phyloP scores from a whole-genome alignment of 2,888 invertebrate genomes.

The Troides aeacus region DNA sequence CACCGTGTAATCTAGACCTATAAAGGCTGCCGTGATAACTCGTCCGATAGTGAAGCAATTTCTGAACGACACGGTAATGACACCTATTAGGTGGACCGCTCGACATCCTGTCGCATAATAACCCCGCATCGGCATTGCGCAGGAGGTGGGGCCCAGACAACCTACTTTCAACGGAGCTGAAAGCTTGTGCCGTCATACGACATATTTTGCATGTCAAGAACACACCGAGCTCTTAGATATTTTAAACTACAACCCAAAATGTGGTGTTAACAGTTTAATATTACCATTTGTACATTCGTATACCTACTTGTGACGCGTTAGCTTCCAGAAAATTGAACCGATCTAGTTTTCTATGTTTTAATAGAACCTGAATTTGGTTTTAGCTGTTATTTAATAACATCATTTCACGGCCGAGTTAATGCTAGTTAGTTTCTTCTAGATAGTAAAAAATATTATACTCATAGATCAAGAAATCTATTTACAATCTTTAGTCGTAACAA shows the following conservation, averaged over 20 bases:
- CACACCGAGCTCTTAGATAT: neutral
- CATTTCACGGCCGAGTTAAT: too few species aligned
- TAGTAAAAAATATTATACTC: too few species aligned
- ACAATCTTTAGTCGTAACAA: too few species aligned
- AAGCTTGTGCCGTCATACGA: conserved; percentile 22
- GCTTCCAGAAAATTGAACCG: too few species aligned
- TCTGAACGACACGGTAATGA: conserved; percentile 77
- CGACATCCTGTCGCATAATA: conserved; percentile 72
- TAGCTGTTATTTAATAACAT: too few species aligned
- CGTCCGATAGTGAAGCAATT: conserved; percentile 77
- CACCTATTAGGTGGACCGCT: conserved; percentile 69
- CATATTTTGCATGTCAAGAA: conserved; percentile 15
- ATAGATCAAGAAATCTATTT: too few species aligned
- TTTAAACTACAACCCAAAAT: neutral
- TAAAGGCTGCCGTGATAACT: conserved; percentile 71
- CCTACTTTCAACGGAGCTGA: conserved; percentile 53
- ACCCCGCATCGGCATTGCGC: conserved; percentile 39
- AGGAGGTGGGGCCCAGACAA: conserved; percentile 52
- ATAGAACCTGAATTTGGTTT: too few species aligned
- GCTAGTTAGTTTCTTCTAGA: too few species aligned
- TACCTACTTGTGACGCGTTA: neutral
- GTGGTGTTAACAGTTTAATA: neutral
- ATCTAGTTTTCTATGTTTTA: too few species aligned
- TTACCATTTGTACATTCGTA: neutral
- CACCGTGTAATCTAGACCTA: conserved; percentile 75